Percentiles rank a stretch among this genome's conserved stretches.
These are phyloP conservation scores for Prorops nasuta DNA, from an alignment of 1,140 invertebrate species.

Conservation along the genomic window DNA sequence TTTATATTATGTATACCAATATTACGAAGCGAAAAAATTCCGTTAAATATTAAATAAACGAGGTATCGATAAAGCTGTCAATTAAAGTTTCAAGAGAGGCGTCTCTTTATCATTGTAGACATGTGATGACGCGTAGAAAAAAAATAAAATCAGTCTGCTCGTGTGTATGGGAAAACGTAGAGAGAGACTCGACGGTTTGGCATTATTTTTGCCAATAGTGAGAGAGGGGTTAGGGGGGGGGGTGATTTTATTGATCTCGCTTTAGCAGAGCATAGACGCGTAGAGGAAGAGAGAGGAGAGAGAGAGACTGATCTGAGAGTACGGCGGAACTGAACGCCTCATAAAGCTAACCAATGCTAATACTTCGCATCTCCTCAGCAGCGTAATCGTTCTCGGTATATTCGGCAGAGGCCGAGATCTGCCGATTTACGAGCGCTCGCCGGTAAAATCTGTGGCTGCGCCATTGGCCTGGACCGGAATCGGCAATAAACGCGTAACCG, in stretches of 20 bases:
- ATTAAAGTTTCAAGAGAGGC: too few relatives aligned
- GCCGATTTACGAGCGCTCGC: not conserved
- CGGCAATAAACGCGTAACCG: slow-evolving; percentile 55
- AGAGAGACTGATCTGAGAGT: slow-evolving; percentile 25
- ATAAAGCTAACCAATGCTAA: slow-evolving; percentile 60
- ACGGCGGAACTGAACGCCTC: slow-evolving; percentile 56
- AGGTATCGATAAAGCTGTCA: too few relatives aligned
- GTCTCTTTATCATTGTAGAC: too few relatives aligned
- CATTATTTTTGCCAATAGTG: slow-evolving; percentile 49
- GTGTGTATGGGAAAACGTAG: slow-evolving; percentile 21
- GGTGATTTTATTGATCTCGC: slow-evolving; percentile 52
- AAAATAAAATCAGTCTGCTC: slow-evolving; percentile 26
- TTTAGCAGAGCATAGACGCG: slow-evolving; percentile 1
- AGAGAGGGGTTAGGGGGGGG: slow-evolving; percentile 26
- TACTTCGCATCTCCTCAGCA: slow-evolving; percentile 52
- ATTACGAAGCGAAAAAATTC: too few relatives aligned
- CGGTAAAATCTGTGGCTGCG: slow-evolving; percentile 31
- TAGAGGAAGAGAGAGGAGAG: slow-evolving; percentile 8
- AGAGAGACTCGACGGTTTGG: slow-evolving; percentile 51
- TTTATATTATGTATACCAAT: too few relatives aligned
- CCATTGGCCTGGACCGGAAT: slow-evolving; percentile 44
- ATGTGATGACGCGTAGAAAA: too few relatives aligned
- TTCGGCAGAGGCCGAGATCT: not conserved
- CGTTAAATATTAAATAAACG: too few relatives aligned
- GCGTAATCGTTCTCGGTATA: slow-evolving; percentile 37